Evolutionary conservation across 2,113 vertebrate genomes (phyloP).

Genomic region (Meriones unguiculatus): DNA sequence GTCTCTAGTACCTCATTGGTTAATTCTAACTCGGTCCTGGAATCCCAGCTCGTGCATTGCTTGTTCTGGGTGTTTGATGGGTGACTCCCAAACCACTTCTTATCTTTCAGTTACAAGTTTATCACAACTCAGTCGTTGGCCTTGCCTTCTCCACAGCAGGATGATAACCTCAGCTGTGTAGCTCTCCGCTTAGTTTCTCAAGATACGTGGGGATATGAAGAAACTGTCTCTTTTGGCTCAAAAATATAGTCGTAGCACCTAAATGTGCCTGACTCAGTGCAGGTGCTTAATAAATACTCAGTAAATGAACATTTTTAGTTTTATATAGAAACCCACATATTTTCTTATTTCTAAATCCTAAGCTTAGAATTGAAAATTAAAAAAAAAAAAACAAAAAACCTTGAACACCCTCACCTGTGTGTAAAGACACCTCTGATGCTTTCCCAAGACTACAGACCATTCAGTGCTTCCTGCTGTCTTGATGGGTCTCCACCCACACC

Average conservation of each 20-base stretch:
- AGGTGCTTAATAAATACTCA: not conserved
- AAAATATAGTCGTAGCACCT: not conserved
- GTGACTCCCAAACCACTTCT: not conserved
- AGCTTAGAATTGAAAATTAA: slow-evolving; percentile 37
- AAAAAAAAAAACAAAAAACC: not conserved
- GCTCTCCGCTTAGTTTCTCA: not conserved
- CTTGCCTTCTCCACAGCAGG: not conserved
- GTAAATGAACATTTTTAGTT: not conserved
- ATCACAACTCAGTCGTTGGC: not conserved
- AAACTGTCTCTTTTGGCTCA: not conserved
- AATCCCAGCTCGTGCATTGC: not conserved
- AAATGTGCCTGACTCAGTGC: not conserved
- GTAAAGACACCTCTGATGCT: not conserved
- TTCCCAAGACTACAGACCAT: accelerated
- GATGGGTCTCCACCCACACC: not conserved
- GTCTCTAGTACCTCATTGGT: not conserved
- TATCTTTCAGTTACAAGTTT: not conserved
- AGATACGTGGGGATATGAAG: too few species aligned
- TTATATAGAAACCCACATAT: not conserved
- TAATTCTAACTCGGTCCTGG: not conserved
- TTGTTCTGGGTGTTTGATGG: not conserved
- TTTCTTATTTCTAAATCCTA: not conserved
- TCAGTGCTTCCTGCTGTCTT: not conserved
- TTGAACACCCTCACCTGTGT: not conserved
- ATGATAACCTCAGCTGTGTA: not conserved